Percentiles rank a stretch among this genome's conserved stretches.
phyloP scores from a whole-genome alignment of 2,888 invertebrate species.

The Lithosia quadra region DNA sequence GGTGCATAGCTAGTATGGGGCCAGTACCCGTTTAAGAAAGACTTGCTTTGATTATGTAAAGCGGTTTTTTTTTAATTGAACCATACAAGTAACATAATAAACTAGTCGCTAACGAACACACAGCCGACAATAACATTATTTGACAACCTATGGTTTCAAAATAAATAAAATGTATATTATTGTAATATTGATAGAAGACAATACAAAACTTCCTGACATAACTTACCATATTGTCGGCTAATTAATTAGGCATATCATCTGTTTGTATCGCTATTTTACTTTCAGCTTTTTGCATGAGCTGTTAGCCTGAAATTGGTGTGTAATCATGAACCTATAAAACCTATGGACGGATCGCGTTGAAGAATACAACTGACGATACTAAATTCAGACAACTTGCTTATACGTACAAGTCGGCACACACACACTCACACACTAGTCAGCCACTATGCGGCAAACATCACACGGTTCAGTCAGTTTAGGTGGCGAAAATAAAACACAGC shows the following conservation, averaged over 20 bases:
- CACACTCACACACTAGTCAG: too few relatives aligned
- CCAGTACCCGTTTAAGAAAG: neutral
- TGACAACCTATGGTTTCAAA: neutral
- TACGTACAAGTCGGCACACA: too few relatives aligned
- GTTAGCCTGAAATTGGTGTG: constrained; percentile 3
- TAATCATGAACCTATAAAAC: too few relatives aligned
- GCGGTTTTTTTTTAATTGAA: neutral
- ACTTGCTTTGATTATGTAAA: neutral
- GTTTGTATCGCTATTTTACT: constrained; percentile 31
- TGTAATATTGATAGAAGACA: constrained; percentile 41
- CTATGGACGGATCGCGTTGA: too few relatives aligned
- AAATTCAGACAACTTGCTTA: too few relatives aligned
- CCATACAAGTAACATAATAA: constrained; percentile 21
- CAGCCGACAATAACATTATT: constrained; percentile 12
- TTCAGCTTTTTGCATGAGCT: constrained; percentile 46
- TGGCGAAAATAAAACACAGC: too few relatives aligned
- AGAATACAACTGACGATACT: too few relatives aligned
- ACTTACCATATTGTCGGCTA: constrained; percentile 62
- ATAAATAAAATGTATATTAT: neutral
- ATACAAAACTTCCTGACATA: constrained; percentile 42
- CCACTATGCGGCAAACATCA: too few relatives aligned
- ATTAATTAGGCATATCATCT: constrained; percentile 36
- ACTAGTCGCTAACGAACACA: constrained; percentile 18
- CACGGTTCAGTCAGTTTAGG: too few relatives aligned
- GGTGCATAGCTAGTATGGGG: too few relatives aligned